phyloP scores from a whole-genome alignment of 2,888 invertebrate species.

The Nephrotoma flavescens region DNA sequence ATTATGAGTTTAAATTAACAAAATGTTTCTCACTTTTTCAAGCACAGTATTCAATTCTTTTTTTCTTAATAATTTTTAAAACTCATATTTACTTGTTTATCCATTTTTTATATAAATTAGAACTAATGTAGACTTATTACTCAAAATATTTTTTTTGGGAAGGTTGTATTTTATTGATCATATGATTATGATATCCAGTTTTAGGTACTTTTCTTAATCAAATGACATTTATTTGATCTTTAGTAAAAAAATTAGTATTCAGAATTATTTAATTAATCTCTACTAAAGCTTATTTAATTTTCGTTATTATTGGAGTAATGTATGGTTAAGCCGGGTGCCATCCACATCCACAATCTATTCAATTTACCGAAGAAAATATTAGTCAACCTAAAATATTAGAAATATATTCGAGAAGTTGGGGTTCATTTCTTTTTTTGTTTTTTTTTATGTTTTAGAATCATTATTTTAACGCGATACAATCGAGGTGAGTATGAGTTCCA shows the following conservation, averaged over 20 bases:
- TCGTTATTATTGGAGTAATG: not conserved
- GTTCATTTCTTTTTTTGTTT: not conserved
- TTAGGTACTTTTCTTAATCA: not conserved
- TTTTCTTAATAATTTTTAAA: not conserved
- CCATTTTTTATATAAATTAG: not conserved
- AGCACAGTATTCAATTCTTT: not conserved
- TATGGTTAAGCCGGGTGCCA: not conserved
- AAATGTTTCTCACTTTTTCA: not conserved
- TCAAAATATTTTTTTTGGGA: not conserved
- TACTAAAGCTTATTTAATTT: not conserved
- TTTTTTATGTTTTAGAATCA: not conserved
- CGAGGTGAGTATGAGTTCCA: not conserved
- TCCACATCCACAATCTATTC: not conserved
- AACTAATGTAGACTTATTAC: not conserved
- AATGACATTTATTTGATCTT: not conserved
- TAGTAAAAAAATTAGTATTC: not conserved
- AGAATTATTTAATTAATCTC: not conserved
- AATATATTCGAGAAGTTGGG: not conserved
- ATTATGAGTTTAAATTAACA: not conserved
- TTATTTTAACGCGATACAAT: not conserved
- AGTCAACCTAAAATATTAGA: not conserved
- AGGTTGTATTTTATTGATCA: not conserved
- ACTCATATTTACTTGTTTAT: not conserved
- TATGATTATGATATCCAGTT: not conserved
- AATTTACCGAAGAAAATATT: not conserved